Evolutionary conservation across 2,113 vertebrate species (phyloP).

Genomic region (Bos javanicus): DNA sequence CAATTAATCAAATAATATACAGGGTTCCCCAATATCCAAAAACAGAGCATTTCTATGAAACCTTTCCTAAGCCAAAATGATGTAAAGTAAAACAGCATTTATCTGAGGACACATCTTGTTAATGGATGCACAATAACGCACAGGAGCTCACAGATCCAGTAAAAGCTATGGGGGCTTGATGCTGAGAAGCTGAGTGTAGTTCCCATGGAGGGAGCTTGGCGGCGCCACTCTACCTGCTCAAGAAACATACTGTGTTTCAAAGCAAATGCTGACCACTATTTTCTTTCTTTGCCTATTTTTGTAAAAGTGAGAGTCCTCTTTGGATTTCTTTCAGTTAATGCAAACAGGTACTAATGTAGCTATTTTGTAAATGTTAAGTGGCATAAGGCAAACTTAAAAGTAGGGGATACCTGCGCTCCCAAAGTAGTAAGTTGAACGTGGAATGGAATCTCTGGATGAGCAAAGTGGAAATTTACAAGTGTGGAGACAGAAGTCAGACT

Average conservation of each 20-base stretch:
- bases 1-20: not conserved
- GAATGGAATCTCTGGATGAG: not conserved
- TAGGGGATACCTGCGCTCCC: not conserved
- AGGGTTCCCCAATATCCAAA: not conserved
- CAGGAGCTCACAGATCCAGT: not conserved
- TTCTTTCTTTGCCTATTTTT: not conserved
- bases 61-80: not conserved
- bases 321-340: not conserved
- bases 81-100: not conserved
- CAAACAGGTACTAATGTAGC: not conserved
- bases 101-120: not conserved
- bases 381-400: not conserved
- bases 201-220: not conserved
- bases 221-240: not conserved
- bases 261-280: not conserved
- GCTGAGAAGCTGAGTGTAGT: not conserved
- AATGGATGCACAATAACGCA: not conserved
- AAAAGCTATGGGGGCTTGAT: not conserved
- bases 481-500: not conserved
- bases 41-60: not conserved
- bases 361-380: not conserved
- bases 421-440: not conserved
- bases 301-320: not conserved
- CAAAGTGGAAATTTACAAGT: not conserved
- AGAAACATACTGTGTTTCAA: not conserved